Conservation (phyloP, 2,797 vertebrate genomes). For the Cottoperca gobio region DNA sequence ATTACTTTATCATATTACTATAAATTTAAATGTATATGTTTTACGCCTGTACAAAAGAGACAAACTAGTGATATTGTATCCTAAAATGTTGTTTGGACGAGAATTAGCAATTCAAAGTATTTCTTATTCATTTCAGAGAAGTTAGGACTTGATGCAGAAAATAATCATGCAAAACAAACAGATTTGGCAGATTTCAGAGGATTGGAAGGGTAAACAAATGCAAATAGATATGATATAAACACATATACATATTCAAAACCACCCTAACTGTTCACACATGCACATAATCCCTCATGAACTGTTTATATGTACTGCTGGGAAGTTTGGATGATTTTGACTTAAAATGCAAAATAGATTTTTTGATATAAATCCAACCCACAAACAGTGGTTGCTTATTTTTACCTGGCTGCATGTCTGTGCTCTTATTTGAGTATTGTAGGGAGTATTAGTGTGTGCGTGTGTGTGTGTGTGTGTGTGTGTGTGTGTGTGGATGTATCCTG, state of each 20-base stretch:
- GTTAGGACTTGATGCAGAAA: background rate
- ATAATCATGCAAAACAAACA: slow-evolving; percentile 22
- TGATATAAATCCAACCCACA: slow-evolving; percentile 42
- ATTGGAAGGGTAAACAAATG: slow-evolving; percentile 46
- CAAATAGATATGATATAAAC: slow-evolving; percentile 35
- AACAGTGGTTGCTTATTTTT: slow-evolving; percentile 46
- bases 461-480: background rate
- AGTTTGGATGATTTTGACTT: slow-evolving; percentile 39
- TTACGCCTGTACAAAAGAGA: background rate
- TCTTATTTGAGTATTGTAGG: slow-evolving; percentile 2
- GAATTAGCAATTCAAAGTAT: slow-evolving; percentile 13
- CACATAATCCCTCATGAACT: slow-evolving; percentile 28
- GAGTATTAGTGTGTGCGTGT: background rate
- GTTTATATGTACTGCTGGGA: slow-evolving; percentile 12
- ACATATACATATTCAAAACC: slow-evolving; percentile 31
- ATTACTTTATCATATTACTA: no score
- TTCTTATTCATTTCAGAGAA: background rate
- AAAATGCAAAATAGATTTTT: slow-evolving; percentile 32
- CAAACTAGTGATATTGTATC: slow-evolving; percentile 2
- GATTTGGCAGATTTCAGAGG: slow-evolving; percentile 39
- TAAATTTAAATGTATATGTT: background rate
- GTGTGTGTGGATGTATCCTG: slow-evolving; percentile 20
- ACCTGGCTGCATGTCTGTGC: slow-evolving; percentile 13
- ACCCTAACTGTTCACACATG: slow-evolving; percentile 17
- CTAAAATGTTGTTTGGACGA: background rate